These are phyloP conservation scores for Sclerodermus sp. DNA, from an alignment of 2,888 invertebrate species.

Conservation along the genomic window DNA sequence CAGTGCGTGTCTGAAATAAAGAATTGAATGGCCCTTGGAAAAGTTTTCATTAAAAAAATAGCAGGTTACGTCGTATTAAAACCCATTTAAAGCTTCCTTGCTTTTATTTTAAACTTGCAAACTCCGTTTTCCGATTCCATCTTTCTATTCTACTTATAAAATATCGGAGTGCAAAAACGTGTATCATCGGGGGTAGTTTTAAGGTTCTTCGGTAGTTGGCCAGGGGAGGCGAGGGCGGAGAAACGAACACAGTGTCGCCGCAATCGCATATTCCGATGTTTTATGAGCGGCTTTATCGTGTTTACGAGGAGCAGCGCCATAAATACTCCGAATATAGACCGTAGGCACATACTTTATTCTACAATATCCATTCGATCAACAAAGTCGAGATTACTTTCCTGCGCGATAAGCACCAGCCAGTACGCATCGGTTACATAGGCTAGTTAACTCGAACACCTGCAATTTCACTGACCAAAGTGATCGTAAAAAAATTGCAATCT, in stretches of 20 bases:
- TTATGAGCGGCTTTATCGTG: conserved; percentile 22
- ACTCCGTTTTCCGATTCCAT: too few relatives aligned
- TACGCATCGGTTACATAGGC: not conserved
- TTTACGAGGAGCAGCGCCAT: conserved; percentile 24
- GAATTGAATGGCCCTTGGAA: too few relatives aligned
- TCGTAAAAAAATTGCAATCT: conserved; percentile 22
- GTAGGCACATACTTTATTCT: conserved; percentile 9
- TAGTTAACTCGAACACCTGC: conserved; percentile 1
- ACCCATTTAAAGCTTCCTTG: too few relatives aligned
- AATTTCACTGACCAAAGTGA: not conserved
- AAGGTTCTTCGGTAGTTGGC: not conserved
- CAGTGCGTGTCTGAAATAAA: too few relatives aligned
- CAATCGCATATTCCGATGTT: conserved; percentile 17
- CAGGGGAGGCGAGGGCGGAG: not conserved
- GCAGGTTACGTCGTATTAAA: too few relatives aligned
- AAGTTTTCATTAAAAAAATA: too few relatives aligned
- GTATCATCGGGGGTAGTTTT: too few relatives aligned
- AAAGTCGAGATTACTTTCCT: conserved; percentile 16
- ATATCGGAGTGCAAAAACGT: too few relatives aligned
- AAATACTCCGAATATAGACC: conserved; percentile 24
- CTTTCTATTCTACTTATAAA: too few relatives aligned
- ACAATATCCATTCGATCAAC: conserved; percentile 18
- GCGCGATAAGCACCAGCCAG: conserved; percentile 8
- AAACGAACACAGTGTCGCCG: conserved; percentile 8
- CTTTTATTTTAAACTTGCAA: too few relatives aligned